These are phyloP conservation scores for Parauchenoglanis punctatus DNA, from an alignment of 2,797 vertebrate genomes.

Conservation along the genomic window DNA sequence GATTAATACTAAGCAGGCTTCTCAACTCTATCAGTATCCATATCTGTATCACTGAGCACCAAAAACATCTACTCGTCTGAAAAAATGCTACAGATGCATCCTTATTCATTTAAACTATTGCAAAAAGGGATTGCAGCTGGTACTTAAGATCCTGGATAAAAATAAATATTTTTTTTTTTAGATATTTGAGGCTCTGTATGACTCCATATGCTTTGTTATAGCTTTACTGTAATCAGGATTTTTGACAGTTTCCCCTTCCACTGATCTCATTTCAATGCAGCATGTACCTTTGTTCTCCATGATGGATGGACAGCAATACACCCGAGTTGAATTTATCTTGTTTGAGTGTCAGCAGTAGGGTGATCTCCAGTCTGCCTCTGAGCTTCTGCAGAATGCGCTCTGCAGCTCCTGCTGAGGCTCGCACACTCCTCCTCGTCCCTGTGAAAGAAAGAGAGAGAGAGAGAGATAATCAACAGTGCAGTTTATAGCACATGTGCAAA, in stretches of 20 bases:
- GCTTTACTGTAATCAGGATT: background rate
- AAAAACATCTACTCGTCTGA: background rate
- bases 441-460: slow-evolving; percentile 32
- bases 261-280: background rate
- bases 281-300: slow-evolving; percentile 81
- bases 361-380: slow-evolving; percentile 84
- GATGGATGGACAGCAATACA: slow-evolving; percentile 84
- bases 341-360: slow-evolving; percentile 81
- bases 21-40: background rate
- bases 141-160: background rate
- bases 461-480: background rate
- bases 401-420: slow-evolving; percentile 75
- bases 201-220: background rate
- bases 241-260: background rate
- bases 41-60: background rate
- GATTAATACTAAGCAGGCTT: background rate
- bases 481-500: background rate
- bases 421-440: slow-evolving; percentile 82
- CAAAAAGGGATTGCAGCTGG: background rate
- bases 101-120: background rate
- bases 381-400: slow-evolving; percentile 81
- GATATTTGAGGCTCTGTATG: background rate
- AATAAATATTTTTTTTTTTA: background rate
- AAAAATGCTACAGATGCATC: background rate
- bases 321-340: slow-evolving; percentile 84